These are phyloP conservation scores for Baccha elongata DNA, from an alignment of 2,888 invertebrate genomes.

Conservation along the genomic window DNA sequence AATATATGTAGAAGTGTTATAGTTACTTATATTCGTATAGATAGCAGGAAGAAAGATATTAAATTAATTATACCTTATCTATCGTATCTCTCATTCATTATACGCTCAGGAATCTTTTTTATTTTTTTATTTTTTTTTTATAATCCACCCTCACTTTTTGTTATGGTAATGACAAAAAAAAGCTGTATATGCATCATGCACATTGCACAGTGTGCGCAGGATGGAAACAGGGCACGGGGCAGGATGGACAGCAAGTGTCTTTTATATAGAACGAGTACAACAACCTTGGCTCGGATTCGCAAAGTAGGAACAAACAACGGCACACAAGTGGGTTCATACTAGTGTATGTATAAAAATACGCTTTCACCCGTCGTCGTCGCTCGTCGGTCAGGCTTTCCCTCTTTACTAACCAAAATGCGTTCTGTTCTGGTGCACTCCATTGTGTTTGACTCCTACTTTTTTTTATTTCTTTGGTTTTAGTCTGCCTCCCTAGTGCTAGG, in stretches of 20 bases:
- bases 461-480: background rate
- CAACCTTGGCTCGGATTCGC: constrained; percentile 73
- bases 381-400: constrained; percentile 53
- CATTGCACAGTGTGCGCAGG: background rate
- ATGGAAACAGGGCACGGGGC: constrained; percentile 14
- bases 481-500: too few species aligned
- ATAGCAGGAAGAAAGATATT: too few species aligned
- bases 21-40: too few species aligned
- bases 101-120: too few species aligned
- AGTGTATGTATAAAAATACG: constrained; percentile 3
- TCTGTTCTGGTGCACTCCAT: constrained; percentile 72
- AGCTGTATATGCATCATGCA: constrained; percentile 20
- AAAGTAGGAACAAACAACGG: constrained; percentile 64
- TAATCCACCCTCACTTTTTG: constrained; percentile 60
- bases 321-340: constrained; percentile 28
- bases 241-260: constrained; percentile 47
- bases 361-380: constrained; percentile 53
- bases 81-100: too few species aligned
- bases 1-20: too few species aligned
- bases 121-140: constrained; percentile 58
- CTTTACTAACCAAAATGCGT: constrained; percentile 68
- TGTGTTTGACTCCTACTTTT: constrained; percentile 37
- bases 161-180: constrained; percentile 1
- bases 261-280: constrained; percentile 73
- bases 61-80: too few species aligned